These are phyloP conservation scores for Pseudopipra pipra DNA, from an alignment of 2,113 vertebrate genomes.

Conservation along the genomic window DNA sequence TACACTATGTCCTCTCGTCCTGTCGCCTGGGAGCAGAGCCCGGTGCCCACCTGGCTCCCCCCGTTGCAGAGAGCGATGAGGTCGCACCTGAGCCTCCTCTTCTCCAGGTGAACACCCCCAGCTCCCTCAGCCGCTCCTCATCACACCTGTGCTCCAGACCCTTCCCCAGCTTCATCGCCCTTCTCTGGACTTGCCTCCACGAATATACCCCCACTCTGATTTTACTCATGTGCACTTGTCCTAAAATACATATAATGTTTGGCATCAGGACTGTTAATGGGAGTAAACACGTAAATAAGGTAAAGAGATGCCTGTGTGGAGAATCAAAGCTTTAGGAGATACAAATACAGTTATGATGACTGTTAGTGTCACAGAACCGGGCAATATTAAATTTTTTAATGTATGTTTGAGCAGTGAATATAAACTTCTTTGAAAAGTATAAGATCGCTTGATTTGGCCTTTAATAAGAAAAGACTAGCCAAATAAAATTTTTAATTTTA, in stretches of 20 bases:
- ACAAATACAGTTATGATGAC: fast-evolving
- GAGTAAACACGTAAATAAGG: background rate
- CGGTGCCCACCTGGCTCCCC: background rate
- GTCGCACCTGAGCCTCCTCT: background rate
- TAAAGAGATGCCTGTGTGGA: background rate
- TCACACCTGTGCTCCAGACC: background rate
- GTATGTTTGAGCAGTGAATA: background rate
- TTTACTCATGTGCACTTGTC: background rate
- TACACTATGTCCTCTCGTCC: background rate
- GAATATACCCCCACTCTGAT: fast-evolving
- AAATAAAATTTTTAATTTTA: background rate
- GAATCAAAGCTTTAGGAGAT: background rate
- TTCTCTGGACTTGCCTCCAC: background rate
- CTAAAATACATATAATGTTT: background rate
- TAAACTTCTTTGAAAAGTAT: background rate
- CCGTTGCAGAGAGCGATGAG: fast-evolving
- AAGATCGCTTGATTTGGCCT: background rate
- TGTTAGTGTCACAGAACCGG: background rate
- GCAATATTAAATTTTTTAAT: background rate
- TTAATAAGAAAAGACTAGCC: background rate
- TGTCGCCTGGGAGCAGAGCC: background rate
- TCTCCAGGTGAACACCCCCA: too few species aligned
- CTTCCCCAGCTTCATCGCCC: background rate
- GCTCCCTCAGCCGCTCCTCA: background rate
- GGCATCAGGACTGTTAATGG: too few species aligned